These are phyloP conservation scores for Psophia crepitans DNA, from an alignment of 2,113 vertebrate genomes.

Conservation along the genomic window DNA sequence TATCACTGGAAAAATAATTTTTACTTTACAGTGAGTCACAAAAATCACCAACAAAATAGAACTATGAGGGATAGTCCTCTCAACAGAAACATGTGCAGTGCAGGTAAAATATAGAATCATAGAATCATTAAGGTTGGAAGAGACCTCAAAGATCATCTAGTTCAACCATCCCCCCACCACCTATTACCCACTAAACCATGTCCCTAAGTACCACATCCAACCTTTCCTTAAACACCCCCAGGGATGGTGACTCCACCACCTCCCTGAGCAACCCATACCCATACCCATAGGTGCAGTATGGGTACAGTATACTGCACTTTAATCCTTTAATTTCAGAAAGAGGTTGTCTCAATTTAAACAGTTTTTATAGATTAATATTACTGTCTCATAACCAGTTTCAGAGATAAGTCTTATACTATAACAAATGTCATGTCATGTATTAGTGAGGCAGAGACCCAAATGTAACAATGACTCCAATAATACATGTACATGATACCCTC, in stretches of 20 bases:
- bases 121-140: no score
- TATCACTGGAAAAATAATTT: neutral
- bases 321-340: neutral
- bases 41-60: neutral
- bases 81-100: neutral
- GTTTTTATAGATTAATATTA: neutral
- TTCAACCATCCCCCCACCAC: no score
- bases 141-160: no score
- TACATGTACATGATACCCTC: neutral
- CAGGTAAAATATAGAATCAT: neutral
- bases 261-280: no score
- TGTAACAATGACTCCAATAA: neutral
- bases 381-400: neutral
- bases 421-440: neutral
- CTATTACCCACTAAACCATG: no score
- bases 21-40: neutral
- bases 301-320: neutral
- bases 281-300: fast-evolving
- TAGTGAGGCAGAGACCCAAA: neutral
- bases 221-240: no score
- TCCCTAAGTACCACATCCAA: no score
- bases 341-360: neutral
- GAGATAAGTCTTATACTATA: neutral
- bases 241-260: no score
- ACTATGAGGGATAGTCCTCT: neutral